Percentiles rank a stretch among this genome's conserved stretches.
Evolutionary conservation across 1,140 invertebrate genomes (phyloP).

Genomic region (Riptortus pedestris): DNA sequence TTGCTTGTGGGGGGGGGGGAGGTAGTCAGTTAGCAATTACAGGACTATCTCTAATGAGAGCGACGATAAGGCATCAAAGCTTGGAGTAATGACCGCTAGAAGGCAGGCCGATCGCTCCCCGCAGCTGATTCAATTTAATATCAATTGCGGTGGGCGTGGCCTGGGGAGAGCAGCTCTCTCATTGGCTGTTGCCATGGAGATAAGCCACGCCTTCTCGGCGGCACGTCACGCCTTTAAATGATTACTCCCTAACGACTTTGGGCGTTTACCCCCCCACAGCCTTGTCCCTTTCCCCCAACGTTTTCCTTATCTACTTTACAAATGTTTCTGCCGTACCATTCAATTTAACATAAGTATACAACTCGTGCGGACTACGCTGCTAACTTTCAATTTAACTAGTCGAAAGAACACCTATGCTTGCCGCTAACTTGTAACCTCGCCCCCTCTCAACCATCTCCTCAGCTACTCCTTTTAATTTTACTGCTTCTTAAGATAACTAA

Average conservation of each 20-base stretch:
- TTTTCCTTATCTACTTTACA: slow-evolving; percentile 8
- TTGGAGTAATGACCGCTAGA: too few relatives aligned
- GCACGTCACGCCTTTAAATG: slow-evolving; percentile 5
- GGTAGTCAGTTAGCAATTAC: too few relatives aligned
- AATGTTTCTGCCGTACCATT: slow-evolving; percentile 8
- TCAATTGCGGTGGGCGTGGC: slow-evolving; percentile 3
- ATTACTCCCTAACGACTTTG: slow-evolving; percentile 7
- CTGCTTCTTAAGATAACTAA: too few relatives aligned
- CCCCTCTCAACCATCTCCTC: too few relatives aligned
- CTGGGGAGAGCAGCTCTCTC: too few relatives aligned
- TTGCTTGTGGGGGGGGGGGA: too few relatives aligned
- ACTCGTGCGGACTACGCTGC: background rate
- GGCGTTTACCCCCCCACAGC: background rate
- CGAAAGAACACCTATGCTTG: background rate
- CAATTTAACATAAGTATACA: slow-evolving; percentile 10
- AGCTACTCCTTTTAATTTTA: too few relatives aligned
- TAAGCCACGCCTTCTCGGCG: background rate
- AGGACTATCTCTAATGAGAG: too few relatives aligned
- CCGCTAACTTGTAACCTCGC: slow-evolving; percentile 2
- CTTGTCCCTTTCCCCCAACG: too few relatives aligned
- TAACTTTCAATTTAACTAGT: slow-evolving; percentile 8
- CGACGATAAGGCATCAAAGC: too few relatives aligned
- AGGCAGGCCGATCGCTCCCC: background rate
- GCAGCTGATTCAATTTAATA: slow-evolving; percentile 5
- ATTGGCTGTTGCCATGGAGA: slow-evolving; percentile 5